Evolutionary conservation across 2,888 invertebrate genomes (phyloP), one percentile per base, ranked within the genome.

Genomic region (Oegoconia quadripuncta): DNA sequence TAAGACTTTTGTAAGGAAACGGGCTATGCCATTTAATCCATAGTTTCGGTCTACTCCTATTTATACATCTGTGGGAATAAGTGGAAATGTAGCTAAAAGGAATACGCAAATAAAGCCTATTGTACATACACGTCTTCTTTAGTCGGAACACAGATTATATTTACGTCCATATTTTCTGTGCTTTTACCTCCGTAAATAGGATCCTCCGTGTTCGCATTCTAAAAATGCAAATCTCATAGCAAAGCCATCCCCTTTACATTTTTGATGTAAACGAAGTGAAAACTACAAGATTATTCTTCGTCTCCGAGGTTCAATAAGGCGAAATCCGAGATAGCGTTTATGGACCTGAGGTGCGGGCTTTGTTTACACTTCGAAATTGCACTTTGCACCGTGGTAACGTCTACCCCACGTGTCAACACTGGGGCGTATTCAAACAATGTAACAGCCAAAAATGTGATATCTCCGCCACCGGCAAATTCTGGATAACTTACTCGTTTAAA

Each of bases 351-450:
- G 78, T 77, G 74, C 75, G 68, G 70, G 74, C 73, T 78, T 76
- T 86, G 83, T 86, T 86, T 86, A 83, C 82, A 75, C 79, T 84
- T 81, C 78, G 79, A 86, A 87, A 86, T 87, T 86, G 84, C 86
- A 83, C 84, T 84, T 82, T 84, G 79, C 82, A 79, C 74, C 73
- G 74, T 69, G 72, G 69, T 72, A 59, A 60, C 69, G 70, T 71
- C 69, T 78, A 64, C 65, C 71, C 74, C 64, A 63, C 73, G 72
- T 75, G 74, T 74, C 74, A 74, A 77, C 80, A 68, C 56, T 45
- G 68, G 59, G 65, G 68, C 75, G 65, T 80, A 74, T 68, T 74
- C 75, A 84, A 82, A 86, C 84, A 81, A 66, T 74, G 77, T 81
- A 73, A 74, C 72, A 71, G 70, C 76, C 79, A 75, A 81, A 80